phyloP scores from a whole-genome alignment of 2,888 invertebrate genomes.

The Xanthorhoe spadicearia region DNA sequence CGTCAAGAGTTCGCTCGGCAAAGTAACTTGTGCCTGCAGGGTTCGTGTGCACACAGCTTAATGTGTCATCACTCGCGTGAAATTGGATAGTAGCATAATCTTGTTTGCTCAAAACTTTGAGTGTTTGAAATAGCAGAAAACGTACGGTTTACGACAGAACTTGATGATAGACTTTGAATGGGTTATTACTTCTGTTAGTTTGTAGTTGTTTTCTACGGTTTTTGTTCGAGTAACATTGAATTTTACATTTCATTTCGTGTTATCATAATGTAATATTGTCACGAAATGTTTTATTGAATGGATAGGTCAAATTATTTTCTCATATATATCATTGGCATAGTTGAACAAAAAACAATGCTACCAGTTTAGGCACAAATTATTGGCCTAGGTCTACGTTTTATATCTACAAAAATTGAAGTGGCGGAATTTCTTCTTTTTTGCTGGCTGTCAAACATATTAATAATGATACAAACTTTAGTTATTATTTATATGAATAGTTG shows the following conservation, averaged over 20 bases:
- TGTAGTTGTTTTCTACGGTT: background rate
- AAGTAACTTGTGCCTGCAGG: conserved; percentile 16
- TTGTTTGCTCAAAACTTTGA: conserved; percentile 30
- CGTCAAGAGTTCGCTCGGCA: conserved; percentile 1
- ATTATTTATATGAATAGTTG: background rate
- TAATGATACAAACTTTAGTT: too few species aligned
- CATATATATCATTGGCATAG: too few species aligned
- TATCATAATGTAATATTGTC: too few species aligned
- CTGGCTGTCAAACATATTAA: too few species aligned
- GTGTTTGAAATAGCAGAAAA: conserved; percentile 20
- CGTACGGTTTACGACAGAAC: conserved; percentile 2
- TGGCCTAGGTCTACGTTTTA: too few species aligned
- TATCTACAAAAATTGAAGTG: too few species aligned
- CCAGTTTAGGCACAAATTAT: too few species aligned
- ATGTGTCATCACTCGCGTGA: conserved; percentile 32
- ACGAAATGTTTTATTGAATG: too few species aligned
- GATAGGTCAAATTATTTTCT: too few species aligned
- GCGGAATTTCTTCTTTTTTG: too few species aligned
- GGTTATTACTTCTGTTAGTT: background rate
- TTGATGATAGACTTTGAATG: background rate
- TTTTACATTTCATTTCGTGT: background rate
- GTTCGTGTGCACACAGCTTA: conserved; percentile 25
- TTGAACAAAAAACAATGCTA: too few species aligned
- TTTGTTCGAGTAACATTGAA: background rate
- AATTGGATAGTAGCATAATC: conserved; percentile 32